phyloP scores from a whole-genome alignment of 2,113 vertebrate species.

The Lagopus leucura region DNA sequence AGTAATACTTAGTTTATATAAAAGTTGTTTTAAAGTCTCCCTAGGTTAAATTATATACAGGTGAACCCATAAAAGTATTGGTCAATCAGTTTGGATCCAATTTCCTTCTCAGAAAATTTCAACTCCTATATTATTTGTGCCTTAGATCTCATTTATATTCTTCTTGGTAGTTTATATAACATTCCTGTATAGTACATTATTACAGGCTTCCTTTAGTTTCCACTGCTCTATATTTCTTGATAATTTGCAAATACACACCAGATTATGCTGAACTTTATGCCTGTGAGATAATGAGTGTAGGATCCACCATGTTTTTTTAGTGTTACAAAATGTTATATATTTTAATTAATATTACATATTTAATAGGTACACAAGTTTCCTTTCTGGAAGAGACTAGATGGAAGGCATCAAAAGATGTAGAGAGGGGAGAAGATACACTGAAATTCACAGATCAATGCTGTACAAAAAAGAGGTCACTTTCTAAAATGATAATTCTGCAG shows the following conservation, averaged over 20 bases:
- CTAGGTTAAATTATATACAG: background rate
- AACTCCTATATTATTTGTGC: background rate
- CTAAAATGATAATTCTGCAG: background rate
- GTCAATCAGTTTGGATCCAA: background rate
- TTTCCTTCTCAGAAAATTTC: background rate
- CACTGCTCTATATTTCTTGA: background rate
- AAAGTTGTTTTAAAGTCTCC: background rate
- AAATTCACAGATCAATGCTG: background rate
- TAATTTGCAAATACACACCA: background rate
- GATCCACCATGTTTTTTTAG: fast-evolving
- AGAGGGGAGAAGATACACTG: background rate
- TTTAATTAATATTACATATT: background rate
- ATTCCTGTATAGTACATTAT: background rate
- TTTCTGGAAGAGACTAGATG: background rate
- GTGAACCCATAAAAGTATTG: background rate
- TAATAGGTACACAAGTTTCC: background rate
- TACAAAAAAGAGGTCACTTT: background rate
- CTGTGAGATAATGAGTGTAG: background rate
- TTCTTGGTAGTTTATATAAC: background rate
- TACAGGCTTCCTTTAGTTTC: background rate
- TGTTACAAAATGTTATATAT: background rate
- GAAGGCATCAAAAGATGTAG: background rate
- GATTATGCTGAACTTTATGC: background rate
- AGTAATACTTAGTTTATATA: background rate
- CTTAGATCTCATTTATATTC: background rate